Evolutionary conservation across 2,888 invertebrate genomes (phyloP).

Genomic region (Noctua janthe): DNA sequence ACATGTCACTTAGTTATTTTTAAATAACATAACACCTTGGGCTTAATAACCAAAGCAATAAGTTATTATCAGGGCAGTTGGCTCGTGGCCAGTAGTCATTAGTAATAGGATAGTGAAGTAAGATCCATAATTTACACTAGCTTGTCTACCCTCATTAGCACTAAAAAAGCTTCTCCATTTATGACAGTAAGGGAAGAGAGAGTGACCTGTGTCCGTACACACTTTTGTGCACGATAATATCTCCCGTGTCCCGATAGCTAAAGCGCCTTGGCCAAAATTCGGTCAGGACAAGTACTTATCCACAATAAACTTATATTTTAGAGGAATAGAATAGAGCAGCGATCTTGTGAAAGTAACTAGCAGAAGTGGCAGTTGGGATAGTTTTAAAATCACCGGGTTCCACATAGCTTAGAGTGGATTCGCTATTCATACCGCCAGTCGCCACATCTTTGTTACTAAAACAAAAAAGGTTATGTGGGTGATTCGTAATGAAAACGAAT

Average conservation of each 20-base stretch:
- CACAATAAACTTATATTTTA: no score
- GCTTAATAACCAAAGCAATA: conserved; percentile 24
- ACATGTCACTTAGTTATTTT: conserved; percentile 22
- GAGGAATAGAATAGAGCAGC: no score
- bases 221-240: neutral
- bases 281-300: no score
- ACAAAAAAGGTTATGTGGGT: no score
- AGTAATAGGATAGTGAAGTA: neutral
- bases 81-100: neutral
- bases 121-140: neutral
- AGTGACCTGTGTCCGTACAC: neutral
- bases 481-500: no score
- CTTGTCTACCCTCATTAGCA: neutral
- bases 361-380: no score
- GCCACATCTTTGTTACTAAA: no score
- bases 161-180: neutral
- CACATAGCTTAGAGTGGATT: no score
- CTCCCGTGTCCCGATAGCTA: neutral
- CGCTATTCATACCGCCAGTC: no score
- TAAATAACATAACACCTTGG: conserved; percentile 6
- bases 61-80: conserved; percentile 13
- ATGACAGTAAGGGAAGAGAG: neutral
- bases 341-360: no score
- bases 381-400: no score
- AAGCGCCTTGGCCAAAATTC: no score